Evolutionary conservation across 2,113 vertebrate species (phyloP), one percentile per base, ranked within the genome.

Genomic region (Lonchura striata): DNA sequence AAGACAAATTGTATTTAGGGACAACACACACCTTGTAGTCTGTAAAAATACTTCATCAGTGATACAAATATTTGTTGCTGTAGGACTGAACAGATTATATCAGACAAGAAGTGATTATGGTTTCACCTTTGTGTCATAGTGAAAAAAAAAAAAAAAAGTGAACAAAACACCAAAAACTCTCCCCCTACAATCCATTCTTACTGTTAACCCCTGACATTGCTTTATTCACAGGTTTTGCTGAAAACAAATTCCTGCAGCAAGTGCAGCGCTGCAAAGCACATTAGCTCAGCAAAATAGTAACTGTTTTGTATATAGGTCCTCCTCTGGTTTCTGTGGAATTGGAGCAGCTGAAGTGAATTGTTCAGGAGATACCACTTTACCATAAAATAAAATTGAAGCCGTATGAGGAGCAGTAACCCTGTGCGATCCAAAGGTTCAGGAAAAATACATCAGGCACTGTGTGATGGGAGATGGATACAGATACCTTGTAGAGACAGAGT

Each of bases 401-500:
- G 66, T 81, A 20, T n/a, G 57, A 74, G 54, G 35, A 81, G 30
- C 33, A 50, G n/a, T 41, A 46, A 70, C 21, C 17, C 35, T 59
- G 24, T 50, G 60, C 13, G 39, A 28, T 57, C 77, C 49, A 60
- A 61, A 84, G 37, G 14, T 42, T 41, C 27, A 66, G 50, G 28
- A 47, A 72, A 64, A 77, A 53, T 19, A 25, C 2, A 18, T n/a
- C 18, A n/a, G 42, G 33, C n/a, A 24, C 21, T 8, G 4, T 22
- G n/a, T 54, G 44, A 31, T 65, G 15, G 31, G 42, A 83, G 27
- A 47, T 39, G 24, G 8, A 18, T 57, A 18, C 27, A 56, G 39
- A 42, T 14, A 33, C 11, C 72, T 49, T 0, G 0, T 7, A 74
- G 37, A 44, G 68, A 28, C 31, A 71, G 42, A 53, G 6, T 17